phyloP scores from a whole-genome alignment of 2,113 vertebrate genomes.

The Leptobrachium ailaonicum region DNA sequence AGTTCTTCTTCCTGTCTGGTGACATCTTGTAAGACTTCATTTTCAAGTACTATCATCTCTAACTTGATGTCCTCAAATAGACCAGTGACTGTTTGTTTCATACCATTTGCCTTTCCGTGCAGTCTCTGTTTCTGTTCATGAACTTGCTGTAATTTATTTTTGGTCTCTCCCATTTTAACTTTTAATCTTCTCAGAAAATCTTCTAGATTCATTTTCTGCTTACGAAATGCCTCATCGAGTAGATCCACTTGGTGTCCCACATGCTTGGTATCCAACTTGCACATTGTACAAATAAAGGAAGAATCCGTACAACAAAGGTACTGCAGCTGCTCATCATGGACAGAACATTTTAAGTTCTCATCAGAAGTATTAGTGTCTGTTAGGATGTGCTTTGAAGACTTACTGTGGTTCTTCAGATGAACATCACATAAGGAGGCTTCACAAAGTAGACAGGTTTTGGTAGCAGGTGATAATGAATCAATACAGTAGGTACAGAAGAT shows the following conservation, averaged over 20 bases:
- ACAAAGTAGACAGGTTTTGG: constrained; percentile 76
- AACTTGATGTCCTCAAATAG: constrained; percentile 18
- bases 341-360: constrained; percentile 69
- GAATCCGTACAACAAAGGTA: constrained; percentile 72
- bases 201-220: not conserved
- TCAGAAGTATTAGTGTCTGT: constrained; percentile 66
- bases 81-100: not conserved
- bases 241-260: constrained; percentile 54
- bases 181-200: not conserved
- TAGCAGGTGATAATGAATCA: constrained; percentile 55
- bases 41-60: constrained; percentile 4
- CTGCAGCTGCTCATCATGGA: constrained; percentile 75
- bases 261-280: constrained; percentile 69
- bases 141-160: not conserved
- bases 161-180: not conserved
- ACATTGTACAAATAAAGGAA: constrained; percentile 71
- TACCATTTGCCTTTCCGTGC: not conserved
- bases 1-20: not conserved
- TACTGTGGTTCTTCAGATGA: constrained; percentile 71
- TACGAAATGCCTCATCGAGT: not conserved
- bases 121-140: not conserved
- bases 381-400: constrained; percentile 71
- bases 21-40: constrained; percentile 14
- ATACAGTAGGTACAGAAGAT: constrained; percentile 71
- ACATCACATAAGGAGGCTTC: constrained; percentile 74